Evolutionary conservation across 1,140 invertebrate genomes (phyloP).

Genomic region (Ylistrum balloti): DNA sequence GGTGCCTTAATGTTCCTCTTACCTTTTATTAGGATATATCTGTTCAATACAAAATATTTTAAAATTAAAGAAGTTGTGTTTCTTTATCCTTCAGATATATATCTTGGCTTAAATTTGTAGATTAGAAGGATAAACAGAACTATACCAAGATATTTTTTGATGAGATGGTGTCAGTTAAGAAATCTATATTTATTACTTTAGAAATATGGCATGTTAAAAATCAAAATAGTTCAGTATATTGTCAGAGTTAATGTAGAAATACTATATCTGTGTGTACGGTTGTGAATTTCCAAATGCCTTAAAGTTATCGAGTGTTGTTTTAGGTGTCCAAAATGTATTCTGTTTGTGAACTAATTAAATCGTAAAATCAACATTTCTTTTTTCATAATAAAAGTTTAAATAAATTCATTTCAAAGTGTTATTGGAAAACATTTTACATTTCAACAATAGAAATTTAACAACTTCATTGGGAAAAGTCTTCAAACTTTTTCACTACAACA

Average conservation of each 20-base stretch:
- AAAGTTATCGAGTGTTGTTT: background rate
- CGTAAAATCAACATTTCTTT: background rate
- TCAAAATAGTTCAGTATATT: background rate
- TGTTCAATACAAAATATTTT: too few species aligned
- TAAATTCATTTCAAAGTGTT: background rate
- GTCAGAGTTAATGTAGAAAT: background rate
- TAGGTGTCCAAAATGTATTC: background rate
- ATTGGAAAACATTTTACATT: too few species aligned
- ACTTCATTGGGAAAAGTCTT: too few species aligned
- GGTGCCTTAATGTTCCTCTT: too few species aligned
- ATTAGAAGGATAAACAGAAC: background rate
- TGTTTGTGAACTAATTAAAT: background rate
- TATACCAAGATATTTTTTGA: too few species aligned
- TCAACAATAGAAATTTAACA: too few species aligned
- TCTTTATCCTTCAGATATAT: too few species aligned
- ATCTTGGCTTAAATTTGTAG: background rate
- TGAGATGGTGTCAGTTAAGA: background rate
- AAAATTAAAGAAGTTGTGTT: too few species aligned
- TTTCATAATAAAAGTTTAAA: background rate
- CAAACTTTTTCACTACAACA: too few species aligned
- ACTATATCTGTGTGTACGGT: background rate
- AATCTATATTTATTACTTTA: slow-evolving; percentile 9
- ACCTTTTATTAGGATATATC: too few species aligned
- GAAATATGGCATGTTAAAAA: background rate
- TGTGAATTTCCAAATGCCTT: background rate